phyloP scores from a whole-genome alignment of 2,113 vertebrate genomes.

The Tachuris rubrigastra region DNA sequence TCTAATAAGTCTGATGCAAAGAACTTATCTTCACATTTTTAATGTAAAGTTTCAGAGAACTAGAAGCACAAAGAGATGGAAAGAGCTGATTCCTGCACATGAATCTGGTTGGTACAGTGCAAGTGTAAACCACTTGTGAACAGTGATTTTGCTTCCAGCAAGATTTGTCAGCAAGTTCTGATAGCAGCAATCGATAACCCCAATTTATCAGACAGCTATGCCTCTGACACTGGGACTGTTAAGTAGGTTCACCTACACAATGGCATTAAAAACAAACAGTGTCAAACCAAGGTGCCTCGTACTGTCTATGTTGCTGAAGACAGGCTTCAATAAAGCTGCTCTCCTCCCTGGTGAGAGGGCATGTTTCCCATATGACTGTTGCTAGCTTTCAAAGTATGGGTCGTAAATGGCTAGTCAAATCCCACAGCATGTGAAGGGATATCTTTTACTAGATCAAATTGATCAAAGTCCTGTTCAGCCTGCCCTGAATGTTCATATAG shows the following conservation, averaged over 20 bases:
- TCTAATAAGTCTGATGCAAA: background rate
- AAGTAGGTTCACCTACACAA: background rate
- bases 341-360: background rate
- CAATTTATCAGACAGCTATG: background rate
- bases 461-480: background rate
- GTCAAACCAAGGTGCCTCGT: fast-evolving
- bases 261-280: background rate
- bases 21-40: background rate
- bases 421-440: background rate
- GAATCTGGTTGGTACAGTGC: background rate
- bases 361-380: background rate
- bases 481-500: background rate
- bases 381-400: background rate
- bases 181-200: background rate
- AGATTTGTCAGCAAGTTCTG: background rate
- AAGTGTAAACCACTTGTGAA: background rate
- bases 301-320: background rate
- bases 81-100: background rate
- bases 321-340: background rate
- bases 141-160: background rate
- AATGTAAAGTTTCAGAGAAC: background rate
- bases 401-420: background rate
- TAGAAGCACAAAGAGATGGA: background rate
- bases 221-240: background rate
- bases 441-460: background rate